Conservation (phyloP, 2,888 invertebrate species). For the Drosophila maculinotata region DNA sequence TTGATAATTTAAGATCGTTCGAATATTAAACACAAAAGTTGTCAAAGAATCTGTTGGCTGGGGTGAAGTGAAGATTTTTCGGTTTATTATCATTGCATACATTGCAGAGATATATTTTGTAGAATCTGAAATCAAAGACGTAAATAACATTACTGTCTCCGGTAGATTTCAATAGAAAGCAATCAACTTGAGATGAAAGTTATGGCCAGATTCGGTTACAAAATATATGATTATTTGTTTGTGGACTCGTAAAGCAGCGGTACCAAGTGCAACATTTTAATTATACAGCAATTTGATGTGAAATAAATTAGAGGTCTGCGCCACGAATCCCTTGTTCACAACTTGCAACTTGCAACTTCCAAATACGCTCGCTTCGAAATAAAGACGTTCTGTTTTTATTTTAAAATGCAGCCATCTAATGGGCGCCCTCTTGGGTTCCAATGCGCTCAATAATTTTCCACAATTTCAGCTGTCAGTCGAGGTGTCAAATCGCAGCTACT, state of each 20-base stretch:
- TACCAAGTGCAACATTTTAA: constrained; percentile 50
- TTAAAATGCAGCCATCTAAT: constrained; percentile 68
- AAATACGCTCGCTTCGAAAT: constrained; percentile 49
- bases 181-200: constrained; percentile 43
- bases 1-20: neutral
- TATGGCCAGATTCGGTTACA: constrained; percentile 70
- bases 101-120: constrained; percentile 12
- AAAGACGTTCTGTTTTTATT: constrained; percentile 60
- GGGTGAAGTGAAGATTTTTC: neutral
- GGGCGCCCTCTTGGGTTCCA: constrained; percentile 78
- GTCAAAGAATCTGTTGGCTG: neutral
- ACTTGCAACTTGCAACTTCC: constrained; percentile 64
- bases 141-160: constrained; percentile 34
- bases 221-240: constrained; percentile 76
- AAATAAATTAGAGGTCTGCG: constrained; percentile 73
- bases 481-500: constrained; percentile 85
- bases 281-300: constrained; percentile 69
- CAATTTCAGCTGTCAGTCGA: constrained; percentile 84
- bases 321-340: constrained; percentile 59
- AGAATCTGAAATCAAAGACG: neutral
- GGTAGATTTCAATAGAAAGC: constrained; percentile 27
- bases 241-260: constrained; percentile 57
- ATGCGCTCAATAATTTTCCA: constrained; percentile 84
- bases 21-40: constrained; percentile 1
- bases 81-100: constrained; percentile 11